Conservation (phyloP, 2,113 vertebrate species). For the Elachura formosa region DNA sequence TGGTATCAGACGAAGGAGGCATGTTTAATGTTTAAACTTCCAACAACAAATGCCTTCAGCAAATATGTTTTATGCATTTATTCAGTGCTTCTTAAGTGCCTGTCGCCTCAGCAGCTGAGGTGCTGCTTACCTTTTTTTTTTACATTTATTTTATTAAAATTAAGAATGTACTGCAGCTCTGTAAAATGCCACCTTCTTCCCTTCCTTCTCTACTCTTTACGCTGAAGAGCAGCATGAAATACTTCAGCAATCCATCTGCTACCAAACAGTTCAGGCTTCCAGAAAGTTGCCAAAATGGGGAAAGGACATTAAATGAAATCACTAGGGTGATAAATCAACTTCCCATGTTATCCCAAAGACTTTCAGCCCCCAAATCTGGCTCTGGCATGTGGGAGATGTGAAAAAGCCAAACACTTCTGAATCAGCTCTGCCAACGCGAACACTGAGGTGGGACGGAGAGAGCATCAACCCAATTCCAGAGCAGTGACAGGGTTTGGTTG, state of each 20-base stretch:
- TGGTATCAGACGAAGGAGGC: not conserved
- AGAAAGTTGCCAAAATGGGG: not conserved
- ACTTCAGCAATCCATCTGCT: not conserved
- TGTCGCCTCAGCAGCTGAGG: not conserved
- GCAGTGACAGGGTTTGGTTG: rapidly evolving
- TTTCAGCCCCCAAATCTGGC: not conserved
- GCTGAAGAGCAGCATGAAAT: not conserved
- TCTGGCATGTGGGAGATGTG: rapidly evolving
- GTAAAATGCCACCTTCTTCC: not conserved
- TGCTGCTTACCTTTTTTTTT: not conserved
- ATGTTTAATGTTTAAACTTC: constrained; percentile 55
- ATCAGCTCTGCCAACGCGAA: not conserved
- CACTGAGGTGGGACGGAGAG: rapidly evolving
- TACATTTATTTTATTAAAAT: not conserved
- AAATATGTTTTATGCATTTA: constrained; percentile 51
- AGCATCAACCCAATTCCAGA: rapidly evolving
- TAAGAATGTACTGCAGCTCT: not conserved
- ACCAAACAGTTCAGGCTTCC: not conserved
- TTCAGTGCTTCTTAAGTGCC: not conserved
- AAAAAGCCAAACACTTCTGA: not conserved
- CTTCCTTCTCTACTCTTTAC: not conserved
- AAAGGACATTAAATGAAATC: not conserved
- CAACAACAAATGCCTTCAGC: constrained; percentile 51
- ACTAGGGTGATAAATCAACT: not conserved
- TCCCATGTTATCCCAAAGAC: not conserved